phyloP scores from a whole-genome alignment of 2,113 vertebrate genomes.

The Hucho hucho region DNA sequence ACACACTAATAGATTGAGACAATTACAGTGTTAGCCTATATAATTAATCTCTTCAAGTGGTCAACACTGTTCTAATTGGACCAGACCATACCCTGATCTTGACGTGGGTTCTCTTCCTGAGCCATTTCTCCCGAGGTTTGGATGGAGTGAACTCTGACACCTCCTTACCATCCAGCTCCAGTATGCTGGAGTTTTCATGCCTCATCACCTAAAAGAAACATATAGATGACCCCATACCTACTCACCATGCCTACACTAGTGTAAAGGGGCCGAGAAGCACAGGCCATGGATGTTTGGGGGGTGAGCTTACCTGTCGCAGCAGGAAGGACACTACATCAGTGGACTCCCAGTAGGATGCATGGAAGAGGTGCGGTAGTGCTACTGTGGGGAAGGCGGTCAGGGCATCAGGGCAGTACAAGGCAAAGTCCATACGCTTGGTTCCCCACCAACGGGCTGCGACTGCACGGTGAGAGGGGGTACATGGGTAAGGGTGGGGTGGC shows the following conservation, averaged over 20 bases:
- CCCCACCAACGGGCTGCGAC: conserved; percentile 96
- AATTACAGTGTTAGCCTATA: not conserved
- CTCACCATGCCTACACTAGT: not conserved
- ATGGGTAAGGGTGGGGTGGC: conserved; percentile 22
- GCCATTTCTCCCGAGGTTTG: conserved; percentile 93
- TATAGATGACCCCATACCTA: conserved; percentile 9
- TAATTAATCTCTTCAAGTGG: not conserved
- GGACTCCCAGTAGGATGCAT: conserved; percentile 97
- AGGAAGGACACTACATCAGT: conserved; percentile 93
- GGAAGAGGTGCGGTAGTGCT: conserved; percentile 93
- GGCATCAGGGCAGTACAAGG: conserved; percentile 92
- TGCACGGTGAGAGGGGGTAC: conserved; percentile 51
- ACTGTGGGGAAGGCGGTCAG: conserved; percentile 91
- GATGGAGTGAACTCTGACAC: conserved; percentile 92
- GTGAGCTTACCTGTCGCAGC: conserved; percentile 74
- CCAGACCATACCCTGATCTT: conserved; percentile 84
- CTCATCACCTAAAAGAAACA: conserved; percentile 84
- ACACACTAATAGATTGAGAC: not conserved
- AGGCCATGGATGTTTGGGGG: not conserved
- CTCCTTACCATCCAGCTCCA: conserved; percentile 93
- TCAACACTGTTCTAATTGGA: not conserved
- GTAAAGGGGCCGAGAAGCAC: not conserved
- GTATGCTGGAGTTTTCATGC: conserved; percentile 87
- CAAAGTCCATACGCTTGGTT: conserved; percentile 92
- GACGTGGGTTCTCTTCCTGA: conserved; percentile 90